phyloP scores from a whole-genome alignment of 2,797 vertebrate genomes.

The Danio choprae region DNA sequence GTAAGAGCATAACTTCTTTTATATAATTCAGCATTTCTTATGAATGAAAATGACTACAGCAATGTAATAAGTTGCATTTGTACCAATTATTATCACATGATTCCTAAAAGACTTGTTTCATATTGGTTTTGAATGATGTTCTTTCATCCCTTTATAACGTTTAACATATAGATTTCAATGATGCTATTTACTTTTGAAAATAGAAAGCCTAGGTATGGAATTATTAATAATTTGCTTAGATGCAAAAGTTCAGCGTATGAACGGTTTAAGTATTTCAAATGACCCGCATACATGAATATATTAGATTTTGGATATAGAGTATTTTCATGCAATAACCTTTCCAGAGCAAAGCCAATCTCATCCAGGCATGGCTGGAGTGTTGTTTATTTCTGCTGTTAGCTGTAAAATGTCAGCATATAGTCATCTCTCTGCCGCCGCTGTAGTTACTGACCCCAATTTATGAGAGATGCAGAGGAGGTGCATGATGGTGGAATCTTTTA shows the following conservation, averaged over 20 bases:
- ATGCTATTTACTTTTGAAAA: not conserved
- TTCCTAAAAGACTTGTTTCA: no score
- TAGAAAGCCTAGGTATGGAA: not conserved
- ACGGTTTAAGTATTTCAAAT: conserved; percentile 30
- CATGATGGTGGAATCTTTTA: conserved; percentile 72
- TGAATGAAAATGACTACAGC: no score
- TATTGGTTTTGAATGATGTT: no score
- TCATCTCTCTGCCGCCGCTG: conserved; percentile 71
- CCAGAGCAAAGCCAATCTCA: conserved; percentile 73
- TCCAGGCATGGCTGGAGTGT: conserved; percentile 64
- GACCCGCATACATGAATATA: conserved; percentile 37
- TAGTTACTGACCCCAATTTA: conserved; percentile 81
- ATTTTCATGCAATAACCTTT: conserved; percentile 72
- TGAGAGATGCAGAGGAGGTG: conserved; percentile 64
- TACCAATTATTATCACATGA: no score
- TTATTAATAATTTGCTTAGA: not conserved
- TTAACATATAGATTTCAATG: not conserved
- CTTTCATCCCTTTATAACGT: no score
- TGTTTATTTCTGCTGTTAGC: conserved; percentile 67
- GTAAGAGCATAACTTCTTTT: no score
- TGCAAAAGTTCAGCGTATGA: not conserved
- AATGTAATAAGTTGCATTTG: no score
- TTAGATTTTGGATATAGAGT: conserved; percentile 60
- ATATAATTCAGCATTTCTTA: no score
- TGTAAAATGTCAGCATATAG: conserved; percentile 74